Evolutionary conservation across 2,113 vertebrate species (phyloP).

Genomic region (Sus scrofa): T2T-Sscrofa CM000816.6:40750001-40750500

Average conservation of each 20-base stretch:
- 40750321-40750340: background rate
- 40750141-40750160: background rate
- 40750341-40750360: background rate
- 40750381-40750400: background rate
- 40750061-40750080: background rate
- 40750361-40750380: background rate
- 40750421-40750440: background rate
- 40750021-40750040: background rate
- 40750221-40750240: background rate
- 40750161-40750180: accelerated
- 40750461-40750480: background rate
- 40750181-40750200: background rate
- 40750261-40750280: background rate
- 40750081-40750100: background rate
- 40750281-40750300: background rate
- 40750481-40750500: background rate
- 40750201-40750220: background rate
- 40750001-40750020: background rate
- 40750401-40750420: background rate
- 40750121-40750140: background rate
- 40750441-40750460: background rate
- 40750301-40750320: background rate
- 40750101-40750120: background rate
- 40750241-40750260: background rate
- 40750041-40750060: background rate